These are phyloP conservation scores for Sinocyclocheilus anshuiensis DNA, from an alignment of 2,113 vertebrate species.

Conservation along the genomic window DNA sequence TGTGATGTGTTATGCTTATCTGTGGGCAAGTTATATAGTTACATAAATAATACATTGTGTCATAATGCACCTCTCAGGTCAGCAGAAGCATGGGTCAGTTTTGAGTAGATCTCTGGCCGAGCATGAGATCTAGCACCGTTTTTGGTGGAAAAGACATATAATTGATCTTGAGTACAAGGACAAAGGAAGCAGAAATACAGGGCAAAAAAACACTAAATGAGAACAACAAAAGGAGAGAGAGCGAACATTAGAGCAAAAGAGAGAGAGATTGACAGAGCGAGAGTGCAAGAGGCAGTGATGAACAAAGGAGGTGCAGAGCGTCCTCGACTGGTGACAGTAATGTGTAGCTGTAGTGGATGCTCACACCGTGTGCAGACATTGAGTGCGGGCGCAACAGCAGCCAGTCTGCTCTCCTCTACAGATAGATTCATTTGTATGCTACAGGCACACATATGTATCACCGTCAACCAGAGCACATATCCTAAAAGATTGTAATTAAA, in stretches of 20 bases:
- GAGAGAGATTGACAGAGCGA: conserved; percentile 11
- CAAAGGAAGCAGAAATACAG: conserved; percentile 29
- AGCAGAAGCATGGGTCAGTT: not conserved
- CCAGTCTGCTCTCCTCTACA: conserved; percentile 34
- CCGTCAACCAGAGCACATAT: conserved; percentile 14
- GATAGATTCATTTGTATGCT: conserved; percentile 64
- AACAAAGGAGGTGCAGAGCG: conserved; percentile 13
- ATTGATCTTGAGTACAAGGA: conserved; percentile 13
- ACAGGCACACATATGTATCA: conserved; percentile 9
- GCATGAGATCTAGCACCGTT: not conserved
- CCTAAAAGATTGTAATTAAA: conserved; percentile 60
- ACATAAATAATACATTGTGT: not conserved
- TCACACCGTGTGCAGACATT: conserved; percentile 36
- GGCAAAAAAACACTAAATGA: not conserved
- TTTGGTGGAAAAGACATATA: conserved; percentile 12
- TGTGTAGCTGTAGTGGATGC: conserved; percentile 16
- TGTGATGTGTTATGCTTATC: too few species aligned
- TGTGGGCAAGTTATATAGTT: too few species aligned
- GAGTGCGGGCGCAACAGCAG: conserved; percentile 24
- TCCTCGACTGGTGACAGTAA: not conserved
- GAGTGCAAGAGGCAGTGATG: not conserved
- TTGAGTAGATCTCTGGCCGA: not conserved
- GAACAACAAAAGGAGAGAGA: conserved; percentile 23
- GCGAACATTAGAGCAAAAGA: not conserved
- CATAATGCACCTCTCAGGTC: not conserved